These are phyloP conservation scores for Takifugu rubripes DNA, from an alignment of 2,797 vertebrate genomes.

Conservation along the genomic window DNA sequence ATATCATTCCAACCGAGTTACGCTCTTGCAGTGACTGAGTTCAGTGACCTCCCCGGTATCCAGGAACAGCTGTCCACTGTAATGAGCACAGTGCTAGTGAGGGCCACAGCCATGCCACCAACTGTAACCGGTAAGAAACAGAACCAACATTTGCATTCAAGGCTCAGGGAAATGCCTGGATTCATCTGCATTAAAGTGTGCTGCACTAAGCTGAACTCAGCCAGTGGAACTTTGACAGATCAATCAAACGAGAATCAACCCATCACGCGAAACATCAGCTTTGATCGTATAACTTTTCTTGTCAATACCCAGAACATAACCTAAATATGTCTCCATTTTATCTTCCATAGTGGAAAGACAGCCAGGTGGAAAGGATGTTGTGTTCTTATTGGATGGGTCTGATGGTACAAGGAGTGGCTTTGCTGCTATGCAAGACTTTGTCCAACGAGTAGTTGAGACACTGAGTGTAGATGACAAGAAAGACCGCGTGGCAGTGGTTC, in stretches of 20 bases:
- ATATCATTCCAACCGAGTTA: conserved; percentile 45
- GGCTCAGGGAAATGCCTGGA: background rate
- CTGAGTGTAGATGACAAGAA: background rate
- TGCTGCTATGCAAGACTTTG: conserved; percentile 1
- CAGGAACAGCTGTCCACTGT: conserved; percentile 37
- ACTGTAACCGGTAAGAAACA: conserved; percentile 52
- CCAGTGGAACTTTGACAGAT: no score
- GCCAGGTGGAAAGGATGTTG: conserved; percentile 43
- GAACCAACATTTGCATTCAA: background rate
- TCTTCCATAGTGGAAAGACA: conserved; percentile 30
- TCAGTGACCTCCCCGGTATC: conserved; percentile 45
- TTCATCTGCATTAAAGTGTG: background rate
- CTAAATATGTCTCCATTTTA: conserved; percentile 12
- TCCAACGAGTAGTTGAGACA: background rate
- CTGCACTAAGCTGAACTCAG: no score
- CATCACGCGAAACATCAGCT: no score
- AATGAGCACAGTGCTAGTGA: conserved; percentile 29
- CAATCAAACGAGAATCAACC: no score
- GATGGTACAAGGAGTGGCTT: background rate
- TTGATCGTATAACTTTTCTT: no score
- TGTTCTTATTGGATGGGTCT: conserved; percentile 41
- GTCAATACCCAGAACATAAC: background rate
- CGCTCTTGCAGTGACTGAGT: conserved; percentile 39
- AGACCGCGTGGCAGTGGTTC: conserved; percentile 2
- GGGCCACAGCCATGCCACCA: conserved; percentile 25